Evolutionary conservation across 2,797 vertebrate species (phyloP), one percentile per base, ranked within the genome.

Genomic region (Nyctalus aviator): DNA sequence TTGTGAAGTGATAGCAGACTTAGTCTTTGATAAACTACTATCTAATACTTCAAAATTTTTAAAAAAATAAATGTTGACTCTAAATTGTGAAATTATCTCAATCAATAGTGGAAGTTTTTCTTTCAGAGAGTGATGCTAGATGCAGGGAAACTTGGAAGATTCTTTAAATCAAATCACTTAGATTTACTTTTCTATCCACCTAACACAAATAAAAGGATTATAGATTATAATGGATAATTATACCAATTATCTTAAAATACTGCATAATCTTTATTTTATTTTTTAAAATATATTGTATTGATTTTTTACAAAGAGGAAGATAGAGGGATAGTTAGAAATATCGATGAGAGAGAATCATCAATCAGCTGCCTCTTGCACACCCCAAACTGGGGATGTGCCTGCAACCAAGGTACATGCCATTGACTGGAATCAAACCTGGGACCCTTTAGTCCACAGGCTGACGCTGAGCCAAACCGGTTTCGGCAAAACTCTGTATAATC

Each of bases 91-190:
- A 59, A 35, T 12, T 53, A 37, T 30, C 17, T 66, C n/a, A 69
- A 48, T 79, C 87, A 64, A 50, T 32, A 53, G 3, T 12, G 10
- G 23, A 69, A 59, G 18, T 48, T 77, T 88, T 76, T 57, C 8
- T 41, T 73, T 71, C 6, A 59, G 35, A 11, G 23, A 35, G 6
- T 48, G 10, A 76, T 37, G 12, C 17, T 79, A 66, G 55, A 75
- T 46, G 6, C 6, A 84, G 50, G 35, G 27, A 89, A 73, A 87
- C 79, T 84, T 55, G 35, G 6, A 94, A 84, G 75, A 53, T 11
- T 69, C 27, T 23, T 87, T 15, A 83, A 75, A 44, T 93, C 8
- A 77, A 81, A 84, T 91, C 23, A 79, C 9, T 84, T 81, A 71
- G 5, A 46, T 90, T 94, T 71, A 32, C 17, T 71, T 72, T 81